Evolutionary conservation across 2,888 invertebrate genomes (phyloP), one percentile per base, ranked within the genome.

Genomic region (Colletes collaris): DNA sequence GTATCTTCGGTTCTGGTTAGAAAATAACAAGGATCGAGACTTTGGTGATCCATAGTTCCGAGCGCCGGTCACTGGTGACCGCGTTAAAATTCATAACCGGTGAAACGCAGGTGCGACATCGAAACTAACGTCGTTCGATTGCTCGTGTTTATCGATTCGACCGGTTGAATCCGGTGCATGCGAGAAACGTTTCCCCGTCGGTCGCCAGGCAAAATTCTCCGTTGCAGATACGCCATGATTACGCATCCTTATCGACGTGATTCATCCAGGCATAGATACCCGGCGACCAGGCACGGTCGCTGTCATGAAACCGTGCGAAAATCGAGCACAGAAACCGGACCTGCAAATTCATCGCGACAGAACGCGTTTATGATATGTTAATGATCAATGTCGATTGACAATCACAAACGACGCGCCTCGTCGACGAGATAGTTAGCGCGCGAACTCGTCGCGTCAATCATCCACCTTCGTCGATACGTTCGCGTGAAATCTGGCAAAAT

Each of bases 171-270:
- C 64, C 53, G 46, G 64, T 59, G 46, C 7, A 44, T 5, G 4
- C 46, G 7, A 27, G n/a, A 37, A 40, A 49, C 44, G 10, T 37
- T 53, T 7, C 13, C n/a, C 2, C n/a, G 7, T 10, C 11, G 16
- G 37, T 8, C 3, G 35, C 40, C 37, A 27, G 53, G 52, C n/a
- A 10, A 71, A 71, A 40, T 59, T 52, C 52, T 52, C 49, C 49
- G 55, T 10, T 13, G 2, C 40, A 6, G 59, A 72, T 59, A 65
- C 11, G 50, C 40, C 13, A 13, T 16, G 69, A 74, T 74, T 69
- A 63, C 55, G 63, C 16, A 49, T 71, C 16, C n/a, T 76, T 76
- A 76, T 76, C 75, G 10, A 6, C 52, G 64, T 71, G 59, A 76
- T 52, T 59, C 27, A 71, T 59, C 63, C 50, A 1, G 16, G 44